Conservation (phyloP, 53 echinoderm and acorn worm species). For the Temnopleurus reevesii region DNA sequence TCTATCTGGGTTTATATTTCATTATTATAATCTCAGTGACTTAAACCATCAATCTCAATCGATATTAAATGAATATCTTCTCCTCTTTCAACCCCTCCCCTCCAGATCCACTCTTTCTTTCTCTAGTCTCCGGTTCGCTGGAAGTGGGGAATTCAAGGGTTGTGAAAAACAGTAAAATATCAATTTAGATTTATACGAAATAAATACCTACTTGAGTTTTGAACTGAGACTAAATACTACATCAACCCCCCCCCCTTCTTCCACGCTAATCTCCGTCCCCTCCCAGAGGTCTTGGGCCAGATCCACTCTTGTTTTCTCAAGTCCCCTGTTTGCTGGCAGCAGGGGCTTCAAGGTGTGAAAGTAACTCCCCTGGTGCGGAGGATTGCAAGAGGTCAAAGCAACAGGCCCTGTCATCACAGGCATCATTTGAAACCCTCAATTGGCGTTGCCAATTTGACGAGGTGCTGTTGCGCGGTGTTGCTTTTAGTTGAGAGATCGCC, state of each 20-base stretch:
- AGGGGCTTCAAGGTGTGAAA: constrained; percentile 58
- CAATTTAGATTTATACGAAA: neutral
- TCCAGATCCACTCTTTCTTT: neutral
- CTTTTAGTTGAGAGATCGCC: neutral
- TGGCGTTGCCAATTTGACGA: constrained; percentile 42
- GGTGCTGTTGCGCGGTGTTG: neutral
- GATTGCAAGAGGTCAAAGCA: constrained; percentile 53
- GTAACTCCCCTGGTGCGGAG: constrained; percentile 33
- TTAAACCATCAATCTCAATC: too few relatives aligned
- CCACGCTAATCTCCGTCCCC: neutral
- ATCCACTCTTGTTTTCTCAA: constrained; percentile 32
- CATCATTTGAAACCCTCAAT: constrained; percentile 50
- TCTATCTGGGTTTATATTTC: too few relatives aligned
- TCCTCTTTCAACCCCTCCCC: neutral
- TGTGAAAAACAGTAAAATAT: too few relatives aligned
- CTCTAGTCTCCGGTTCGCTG: too few relatives aligned
- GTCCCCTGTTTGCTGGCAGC: constrained; percentile 35
- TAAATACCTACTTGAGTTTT: neutral
- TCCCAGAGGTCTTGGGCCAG: neutral
- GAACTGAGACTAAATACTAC: neutral
- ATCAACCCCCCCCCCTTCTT: neutral
- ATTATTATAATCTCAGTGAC: too few relatives aligned
- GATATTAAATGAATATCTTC: too few relatives aligned
- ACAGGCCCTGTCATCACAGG: constrained; percentile 52
- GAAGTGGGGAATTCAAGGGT: too few relatives aligned